phyloP scores from a whole-genome alignment of 2,113 vertebrate species.

The Uropsilus gracilis region DNA sequence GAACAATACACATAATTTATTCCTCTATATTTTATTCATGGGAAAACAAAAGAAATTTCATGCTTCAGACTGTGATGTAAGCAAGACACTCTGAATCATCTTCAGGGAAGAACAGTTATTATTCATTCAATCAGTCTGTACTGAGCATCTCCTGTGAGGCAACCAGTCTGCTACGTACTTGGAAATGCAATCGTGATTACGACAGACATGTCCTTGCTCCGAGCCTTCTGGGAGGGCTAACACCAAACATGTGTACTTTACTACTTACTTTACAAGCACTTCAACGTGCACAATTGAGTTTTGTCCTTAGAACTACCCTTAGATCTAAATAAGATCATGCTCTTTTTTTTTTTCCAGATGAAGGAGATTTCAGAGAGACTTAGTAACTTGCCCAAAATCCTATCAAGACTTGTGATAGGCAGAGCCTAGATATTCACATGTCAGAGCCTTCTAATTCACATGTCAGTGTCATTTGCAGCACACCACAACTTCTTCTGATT shows the following conservation, averaged over 20 bases:
- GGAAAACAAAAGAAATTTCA: slow-evolving; percentile 61
- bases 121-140: slow-evolving; percentile 49
- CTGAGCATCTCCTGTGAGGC: slow-evolving; percentile 52
- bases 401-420: background rate
- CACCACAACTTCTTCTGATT: background rate
- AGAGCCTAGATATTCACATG: background rate
- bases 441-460: background rate
- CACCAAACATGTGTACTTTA: background rate
- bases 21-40: slow-evolving; percentile 10
- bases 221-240: background rate
- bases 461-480: background rate
- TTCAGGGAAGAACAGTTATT: slow-evolving; percentile 46
- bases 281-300: background rate
- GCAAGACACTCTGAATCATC: slow-evolving; percentile 71
- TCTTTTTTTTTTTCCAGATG: slow-evolving; percentile 13
- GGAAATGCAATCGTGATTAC: background rate
- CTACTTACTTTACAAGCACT: background rate
- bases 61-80: slow-evolving; percentile 42
- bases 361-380: slow-evolving; percentile 42
- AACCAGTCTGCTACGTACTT: background rate
- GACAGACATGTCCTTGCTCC: background rate
- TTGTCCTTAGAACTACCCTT: background rate
- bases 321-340: background rate
- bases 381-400: slow-evolving; percentile 16
- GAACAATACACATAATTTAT: slow-evolving; percentile 35